These are phyloP conservation scores for Anthoscopus minutus DNA, from an alignment of 2,113 vertebrate species.

Conservation along the genomic window DNA sequence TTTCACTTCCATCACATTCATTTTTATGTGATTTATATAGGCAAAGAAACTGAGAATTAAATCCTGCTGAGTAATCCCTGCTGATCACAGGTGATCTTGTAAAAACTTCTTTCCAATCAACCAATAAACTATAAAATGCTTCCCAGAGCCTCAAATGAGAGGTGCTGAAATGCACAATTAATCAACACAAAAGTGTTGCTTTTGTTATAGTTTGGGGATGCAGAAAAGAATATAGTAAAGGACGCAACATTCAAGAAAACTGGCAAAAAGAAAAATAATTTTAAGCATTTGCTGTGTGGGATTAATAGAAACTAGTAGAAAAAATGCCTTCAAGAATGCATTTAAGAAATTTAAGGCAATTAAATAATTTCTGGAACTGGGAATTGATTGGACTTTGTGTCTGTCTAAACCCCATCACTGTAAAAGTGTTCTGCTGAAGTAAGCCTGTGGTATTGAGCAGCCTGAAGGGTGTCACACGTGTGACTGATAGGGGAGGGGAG, in stretches of 20 bases:
- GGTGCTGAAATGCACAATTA: background rate
- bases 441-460: background rate
- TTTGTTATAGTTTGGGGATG: slow-evolving; percentile 11
- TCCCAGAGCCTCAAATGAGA: slow-evolving; percentile 3
- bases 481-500: background rate
- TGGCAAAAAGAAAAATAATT: background rate
- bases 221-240: background rate
- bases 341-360: background rate
- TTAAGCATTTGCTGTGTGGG: background rate
- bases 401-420: background rate
- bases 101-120: slow-evolving; percentile 12
- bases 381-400: background rate
- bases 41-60: slow-evolving; percentile 6
- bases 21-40: background rate
- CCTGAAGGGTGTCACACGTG: background rate
- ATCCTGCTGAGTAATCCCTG: background rate
- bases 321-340: no score
- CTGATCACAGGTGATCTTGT: background rate
- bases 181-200: slow-evolving; percentile 11
- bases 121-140: slow-evolving; percentile 26
- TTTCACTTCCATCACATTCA: background rate
- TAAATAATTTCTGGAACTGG: background rate
- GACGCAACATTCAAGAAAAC: background rate
- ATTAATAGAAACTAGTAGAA: background rate
- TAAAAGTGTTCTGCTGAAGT: background rate